Evolutionary conservation across 1,140 invertebrate genomes (phyloP).

Genomic region (Condylostylus longicornis): DNA sequence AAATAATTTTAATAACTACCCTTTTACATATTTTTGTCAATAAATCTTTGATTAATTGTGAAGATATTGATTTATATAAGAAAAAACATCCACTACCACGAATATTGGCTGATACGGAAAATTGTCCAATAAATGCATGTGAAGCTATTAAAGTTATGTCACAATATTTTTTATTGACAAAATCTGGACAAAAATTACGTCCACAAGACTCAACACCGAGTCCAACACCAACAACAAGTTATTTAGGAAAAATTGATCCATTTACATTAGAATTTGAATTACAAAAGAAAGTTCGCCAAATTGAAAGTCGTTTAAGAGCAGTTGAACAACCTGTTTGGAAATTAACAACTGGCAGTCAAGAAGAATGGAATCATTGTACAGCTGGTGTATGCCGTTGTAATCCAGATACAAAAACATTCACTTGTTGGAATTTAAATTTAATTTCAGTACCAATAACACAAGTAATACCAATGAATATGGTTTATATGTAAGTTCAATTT

Average conservation of each 20-base stretch:
- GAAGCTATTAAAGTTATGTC: slow-evolving; percentile 21
- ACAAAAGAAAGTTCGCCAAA: slow-evolving; percentile 29
- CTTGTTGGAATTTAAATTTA: slow-evolving; percentile 54
- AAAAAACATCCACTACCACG: slow-evolving; percentile 17
- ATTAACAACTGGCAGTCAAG: slow-evolving; percentile 37
- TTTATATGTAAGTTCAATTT: slow-evolving; percentile 42
- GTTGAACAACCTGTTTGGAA: slow-evolving; percentile 67
- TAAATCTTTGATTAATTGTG: too few relatives aligned
- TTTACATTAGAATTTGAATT: slow-evolving; percentile 11
- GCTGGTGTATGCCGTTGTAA: slow-evolving; percentile 46
- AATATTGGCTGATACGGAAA: slow-evolving; percentile 13
- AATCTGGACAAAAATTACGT: background rate
- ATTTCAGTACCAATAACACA: slow-evolving; percentile 47
- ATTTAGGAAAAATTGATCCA: slow-evolving; percentile 6
- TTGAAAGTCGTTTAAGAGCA: slow-evolving; percentile 51
- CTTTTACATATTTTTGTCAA: too few relatives aligned
- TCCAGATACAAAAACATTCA: slow-evolving; percentile 48
- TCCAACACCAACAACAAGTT: background rate
- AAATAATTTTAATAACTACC: too few relatives aligned
- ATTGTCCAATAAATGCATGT: slow-evolving; percentile 23
- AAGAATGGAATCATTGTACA: slow-evolving; percentile 53
- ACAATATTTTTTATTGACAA: slow-evolving; percentile 16
- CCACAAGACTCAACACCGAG: background rate
- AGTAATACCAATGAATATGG: slow-evolving; percentile 49
- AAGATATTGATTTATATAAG: too few relatives aligned